These are phyloP conservation scores for Lipophrys pholis DNA, from an alignment of 2,113 vertebrate genomes.

Conservation along the genomic window DNA sequence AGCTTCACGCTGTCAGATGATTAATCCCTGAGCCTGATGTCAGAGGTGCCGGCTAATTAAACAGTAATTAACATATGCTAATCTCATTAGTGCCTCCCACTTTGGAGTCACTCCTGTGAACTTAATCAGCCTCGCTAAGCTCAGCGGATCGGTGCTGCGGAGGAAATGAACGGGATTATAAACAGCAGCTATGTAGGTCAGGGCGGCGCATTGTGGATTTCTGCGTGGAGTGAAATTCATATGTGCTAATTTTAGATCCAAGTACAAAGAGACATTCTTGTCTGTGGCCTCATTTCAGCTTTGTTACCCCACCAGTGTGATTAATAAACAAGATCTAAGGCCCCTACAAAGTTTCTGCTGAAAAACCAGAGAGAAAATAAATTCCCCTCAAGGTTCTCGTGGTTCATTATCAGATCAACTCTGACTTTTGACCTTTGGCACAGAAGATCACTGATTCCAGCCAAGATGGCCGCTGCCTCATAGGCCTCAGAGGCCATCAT, in stretches of 20 bases:
- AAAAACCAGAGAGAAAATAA: no score
- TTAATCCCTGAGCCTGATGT: not conserved
- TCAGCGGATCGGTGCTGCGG: constrained; percentile 10
- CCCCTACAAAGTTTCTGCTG: no score
- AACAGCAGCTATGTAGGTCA: constrained; percentile 42
- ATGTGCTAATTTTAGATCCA: constrained; percentile 26
- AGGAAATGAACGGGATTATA: constrained; percentile 42
- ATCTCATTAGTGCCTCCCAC: constrained; percentile 34
- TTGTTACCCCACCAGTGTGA: no score
- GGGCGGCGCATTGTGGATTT: not conserved
- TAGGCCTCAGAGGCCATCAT: constrained; percentile 38
- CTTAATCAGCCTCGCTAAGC: constrained; percentile 21
- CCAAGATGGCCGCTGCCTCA: constrained; percentile 57
- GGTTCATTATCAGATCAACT: constrained; percentile 54
- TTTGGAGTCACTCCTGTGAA: constrained; percentile 19
- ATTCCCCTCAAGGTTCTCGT: not conserved
- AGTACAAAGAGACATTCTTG: constrained; percentile 4
- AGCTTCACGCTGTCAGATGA: constrained; percentile 12
- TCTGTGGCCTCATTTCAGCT: not conserved
- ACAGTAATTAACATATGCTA: constrained; percentile 37
- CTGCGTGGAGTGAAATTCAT: constrained; percentile 21
- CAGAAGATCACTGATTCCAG: constrained; percentile 33
- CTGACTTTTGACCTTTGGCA: constrained; percentile 65
- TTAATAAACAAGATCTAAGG: not conserved
- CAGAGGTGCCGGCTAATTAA: constrained; percentile 18